A percentile compares a stretch with the other conserved stretches of the same genome.
Evolutionary conservation across 2,113 vertebrate genomes (phyloP).

Genomic region (Malurus cyaneus): DNA sequence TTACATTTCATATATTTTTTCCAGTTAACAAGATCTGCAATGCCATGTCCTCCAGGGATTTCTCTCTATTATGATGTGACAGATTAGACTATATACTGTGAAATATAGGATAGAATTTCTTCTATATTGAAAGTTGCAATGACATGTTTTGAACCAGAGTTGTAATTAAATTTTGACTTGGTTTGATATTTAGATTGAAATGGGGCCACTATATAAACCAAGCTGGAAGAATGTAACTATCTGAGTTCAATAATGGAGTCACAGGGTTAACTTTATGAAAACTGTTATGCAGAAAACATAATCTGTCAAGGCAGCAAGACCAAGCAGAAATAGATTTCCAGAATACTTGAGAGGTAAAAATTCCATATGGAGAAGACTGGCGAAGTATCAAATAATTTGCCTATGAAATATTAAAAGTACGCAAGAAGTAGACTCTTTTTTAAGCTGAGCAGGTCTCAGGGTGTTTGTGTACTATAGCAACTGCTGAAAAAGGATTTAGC

Average conservation of each 20-base stretch:
- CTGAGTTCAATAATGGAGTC: background rate
- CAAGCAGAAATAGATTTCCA: background rate
- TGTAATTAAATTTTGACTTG: background rate
- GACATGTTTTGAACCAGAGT: background rate
- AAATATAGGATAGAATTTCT: background rate
- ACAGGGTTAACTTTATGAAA: background rate
- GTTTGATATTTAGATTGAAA: background rate
- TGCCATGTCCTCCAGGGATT: background rate
- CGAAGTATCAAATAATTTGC: background rate
- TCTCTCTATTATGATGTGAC: background rate
- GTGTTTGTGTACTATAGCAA: rapidly evolving
- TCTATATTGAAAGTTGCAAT: background rate
- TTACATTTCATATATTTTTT: background rate
- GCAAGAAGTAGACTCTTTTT: background rate
- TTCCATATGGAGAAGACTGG: background rate
- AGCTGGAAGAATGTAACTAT: background rate
- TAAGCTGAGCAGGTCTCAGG: background rate
- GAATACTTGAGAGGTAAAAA: background rate
- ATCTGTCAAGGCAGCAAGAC: background rate
- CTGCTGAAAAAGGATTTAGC: background rate
- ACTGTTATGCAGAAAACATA: background rate
- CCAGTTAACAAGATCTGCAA: background rate
- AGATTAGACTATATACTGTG: background rate
- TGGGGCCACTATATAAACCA: background rate
- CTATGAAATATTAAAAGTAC: background rate